Evolutionary conservation across 2,113 vertebrate genomes (phyloP).

Genomic region (Cryptomyrus ogoouensis): DNA sequence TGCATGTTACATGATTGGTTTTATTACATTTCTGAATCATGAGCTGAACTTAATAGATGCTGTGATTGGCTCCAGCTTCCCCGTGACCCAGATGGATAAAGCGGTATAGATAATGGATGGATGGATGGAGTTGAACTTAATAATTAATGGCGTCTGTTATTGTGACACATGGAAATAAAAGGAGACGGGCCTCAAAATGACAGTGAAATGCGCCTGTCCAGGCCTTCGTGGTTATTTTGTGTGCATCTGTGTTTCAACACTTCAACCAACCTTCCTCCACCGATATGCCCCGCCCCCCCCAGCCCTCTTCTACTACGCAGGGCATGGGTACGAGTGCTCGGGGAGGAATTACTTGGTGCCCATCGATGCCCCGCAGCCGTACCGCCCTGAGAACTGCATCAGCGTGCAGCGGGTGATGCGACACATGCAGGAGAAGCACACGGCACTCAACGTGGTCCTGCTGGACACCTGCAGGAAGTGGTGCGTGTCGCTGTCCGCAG

Average conservation of each 20-base stretch:
- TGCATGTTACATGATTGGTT: neutral
- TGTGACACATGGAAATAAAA: neutral
- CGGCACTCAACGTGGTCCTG: conserved; percentile 69
- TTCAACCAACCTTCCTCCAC: neutral
- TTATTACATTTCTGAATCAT: neutral
- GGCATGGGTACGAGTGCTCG: conserved; percentile 70
- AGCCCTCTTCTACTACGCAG: conserved; percentile 85
- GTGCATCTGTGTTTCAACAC: neutral
- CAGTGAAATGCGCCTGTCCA: neutral
- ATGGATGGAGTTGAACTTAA: neutral
- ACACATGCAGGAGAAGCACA: conserved; percentile 70
- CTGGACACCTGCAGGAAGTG: conserved; percentile 80
- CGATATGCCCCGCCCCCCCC: neutral
- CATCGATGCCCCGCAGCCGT: conserved; percentile 74
- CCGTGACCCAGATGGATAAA: too few relatives aligned
- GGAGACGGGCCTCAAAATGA: neutral
- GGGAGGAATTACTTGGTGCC: conserved; percentile 82
- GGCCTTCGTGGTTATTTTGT: neutral
- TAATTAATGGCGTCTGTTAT: neutral
- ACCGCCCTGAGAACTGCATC: conserved; percentile 69
- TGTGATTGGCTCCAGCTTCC: too few relatives aligned
- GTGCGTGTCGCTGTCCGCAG: conserved; percentile 35
- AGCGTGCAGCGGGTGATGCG: conserved; percentile 75
- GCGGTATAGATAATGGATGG: too few relatives aligned
- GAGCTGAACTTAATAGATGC: neutral